Evolutionary conservation across 2,797 vertebrate species (phyloP), one percentile per base, ranked within the genome.

Genomic region (Bradypodion ventrale): DNA sequence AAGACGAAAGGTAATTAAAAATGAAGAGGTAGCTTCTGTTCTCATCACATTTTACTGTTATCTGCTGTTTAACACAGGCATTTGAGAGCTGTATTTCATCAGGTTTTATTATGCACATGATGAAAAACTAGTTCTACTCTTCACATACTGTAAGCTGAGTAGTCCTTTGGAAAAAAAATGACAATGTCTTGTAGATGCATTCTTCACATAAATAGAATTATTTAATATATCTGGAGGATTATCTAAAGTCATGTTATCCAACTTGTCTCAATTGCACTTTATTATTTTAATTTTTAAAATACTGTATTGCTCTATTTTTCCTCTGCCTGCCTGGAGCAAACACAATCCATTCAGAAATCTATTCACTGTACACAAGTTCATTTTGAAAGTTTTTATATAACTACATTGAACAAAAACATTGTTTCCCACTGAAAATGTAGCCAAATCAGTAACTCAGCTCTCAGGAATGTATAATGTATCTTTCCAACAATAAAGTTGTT

Each of bases 41-140:
- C 35, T 82, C 70, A 88, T 85, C 62, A 85, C 87, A 60, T 91
- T 90, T 94, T 83, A 92, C 83, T 85, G 7, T 85, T 88, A 85
- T 85, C 83, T 37, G 25, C 7, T 78, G 6, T 49, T 88, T 85
- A 75, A 86, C n/a, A 91, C 49, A 86, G 75, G 42, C 35, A 90
- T 90, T 78, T 88, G 77, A 88, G 93, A 63, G 69, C 16, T 88
- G 90, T 84, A 89, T 85, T 91, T 84, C 80, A 89, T 92, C 92
- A 93, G 88, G 87, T 94, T 94, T 94, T 92, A 95, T 85, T 83
- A 89, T 92, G 49, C 87, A 92, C 82, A 87, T 78, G 78, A 84
- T 92, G 74, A 89, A 83, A 91, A 90, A 37, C 83, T 59, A 80
- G 16, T 87, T 93, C 88, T 83, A 93, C 84, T 87, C 74, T 70